Conservation (phyloP, 1,140 invertebrate genomes). For the Eueides isabella region DNA sequence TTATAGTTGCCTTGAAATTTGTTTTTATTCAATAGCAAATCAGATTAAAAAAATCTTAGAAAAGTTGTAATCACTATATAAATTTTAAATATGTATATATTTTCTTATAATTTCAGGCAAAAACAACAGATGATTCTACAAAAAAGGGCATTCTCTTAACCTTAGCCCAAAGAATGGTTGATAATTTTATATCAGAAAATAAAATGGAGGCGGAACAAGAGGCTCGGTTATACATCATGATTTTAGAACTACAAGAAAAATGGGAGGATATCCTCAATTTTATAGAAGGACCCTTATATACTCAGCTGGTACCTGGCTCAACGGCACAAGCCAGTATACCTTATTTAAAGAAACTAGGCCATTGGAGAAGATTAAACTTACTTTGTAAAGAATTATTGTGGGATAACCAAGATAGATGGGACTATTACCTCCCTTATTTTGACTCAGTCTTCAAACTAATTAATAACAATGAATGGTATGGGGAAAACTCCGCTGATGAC, state of each 20-base stretch:
- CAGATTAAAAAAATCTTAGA: not conserved
- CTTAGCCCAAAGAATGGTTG: constrained; percentile 92
- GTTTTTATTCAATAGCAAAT: not conserved
- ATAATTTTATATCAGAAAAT: constrained; percentile 94
- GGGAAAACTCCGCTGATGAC: constrained; percentile 68
- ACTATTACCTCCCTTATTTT: constrained; percentile 88
- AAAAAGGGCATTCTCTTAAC: constrained; percentile 88
- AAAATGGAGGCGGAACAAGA: constrained; percentile 97
- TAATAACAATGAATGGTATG: constrained; percentile 48
- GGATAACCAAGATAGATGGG: constrained; percentile 90
- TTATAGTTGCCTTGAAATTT: not conserved
- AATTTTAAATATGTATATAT: too few species aligned
- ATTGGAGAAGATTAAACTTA: constrained; percentile 88
- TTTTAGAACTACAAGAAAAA: constrained; percentile 93
- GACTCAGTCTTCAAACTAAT: constrained; percentile 85
- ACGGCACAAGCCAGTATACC: constrained; percentile 87
- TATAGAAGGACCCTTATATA: constrained; percentile 88
- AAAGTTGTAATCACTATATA: too few species aligned
- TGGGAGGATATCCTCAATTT: constrained; percentile 91
- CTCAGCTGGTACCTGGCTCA: constrained; percentile 84
- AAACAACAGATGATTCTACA: constrained; percentile 72
- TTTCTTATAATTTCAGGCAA: constrained; percentile 58
- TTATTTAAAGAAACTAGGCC: constrained; percentile 87
- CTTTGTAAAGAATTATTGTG: constrained; percentile 87
- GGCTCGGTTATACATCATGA: constrained; percentile 94